Base-by-base conservation (phyloP, 2,888 invertebrate species). In the Lithophane leautieri region DNA sequence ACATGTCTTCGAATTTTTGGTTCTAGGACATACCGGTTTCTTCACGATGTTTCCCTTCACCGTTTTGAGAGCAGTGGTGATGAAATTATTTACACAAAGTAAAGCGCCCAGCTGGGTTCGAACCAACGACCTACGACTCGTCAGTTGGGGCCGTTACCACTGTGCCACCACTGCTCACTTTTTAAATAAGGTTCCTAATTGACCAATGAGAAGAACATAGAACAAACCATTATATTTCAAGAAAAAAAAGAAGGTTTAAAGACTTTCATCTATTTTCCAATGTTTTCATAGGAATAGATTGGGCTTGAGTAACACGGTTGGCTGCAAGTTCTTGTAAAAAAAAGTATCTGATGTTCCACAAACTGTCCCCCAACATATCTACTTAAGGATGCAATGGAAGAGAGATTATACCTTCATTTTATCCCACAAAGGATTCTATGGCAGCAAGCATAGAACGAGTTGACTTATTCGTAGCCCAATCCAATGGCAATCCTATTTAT, bases 371-470 rank as follows among this genome's bases (percentile, higher is more conserved):
- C 25, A 58, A 58, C 16, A 16, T 25, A 25, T 2, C 14, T 25
- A n/a, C n/a, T 14, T 25, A 16, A 25, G 16, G 25, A 56, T 14
- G 56, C 56, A 25, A 25, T 56, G 25, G n/a, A n/a, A 54, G 11
- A 4, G 42, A 70, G 19, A 40, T 58, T 50, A 28, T 42, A 58
- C 44, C 14, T 54, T 22, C 22, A 42, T 25, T 19, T 60, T 66
- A 52, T 78, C 25, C 22, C 25, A 70, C 52, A 70, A 54, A 61
- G 11, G n/a, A n/a, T 54, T 47, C 14, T 78, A 60, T 44, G 61
- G n/a, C 16, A 50, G 12, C 16, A 34, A 16, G 3, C 54, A 56
- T 44, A 22, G 28, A 62, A 40, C 34, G 14, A 54, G 71, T 47
- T 54, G 19, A 54, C 40, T 79, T 61, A n/a, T 47, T 62, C 11